phyloP scores from a whole-genome alignment of 2,113 vertebrate genomes.

The Harpagus bidentatus region DNA sequence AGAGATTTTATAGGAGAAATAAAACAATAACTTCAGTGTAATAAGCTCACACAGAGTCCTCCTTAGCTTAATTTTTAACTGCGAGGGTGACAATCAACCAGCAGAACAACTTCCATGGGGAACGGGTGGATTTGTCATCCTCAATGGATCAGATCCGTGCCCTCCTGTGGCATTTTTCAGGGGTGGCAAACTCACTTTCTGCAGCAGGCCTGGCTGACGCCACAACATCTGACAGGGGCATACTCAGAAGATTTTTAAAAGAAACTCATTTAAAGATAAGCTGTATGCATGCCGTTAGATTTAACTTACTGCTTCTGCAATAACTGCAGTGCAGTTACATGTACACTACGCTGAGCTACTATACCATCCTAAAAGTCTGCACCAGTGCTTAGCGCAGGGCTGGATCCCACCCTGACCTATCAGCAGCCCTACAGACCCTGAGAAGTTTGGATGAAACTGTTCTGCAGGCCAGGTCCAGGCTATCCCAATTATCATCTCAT shows the following conservation, averaged over 20 bases:
- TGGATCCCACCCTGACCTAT: not conserved
- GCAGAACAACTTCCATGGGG: not conserved
- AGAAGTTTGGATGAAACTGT: not conserved
- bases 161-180: not conserved
- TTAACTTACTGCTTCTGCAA: not conserved
- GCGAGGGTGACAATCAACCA: not conserved
- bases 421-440: not conserved
- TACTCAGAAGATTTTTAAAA: not conserved
- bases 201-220: not conserved
- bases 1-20: constrained; percentile 19
- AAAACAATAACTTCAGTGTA: constrained; percentile 3
- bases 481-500: not conserved
- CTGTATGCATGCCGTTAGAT: not conserved
- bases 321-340: not conserved
- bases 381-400: not conserved
- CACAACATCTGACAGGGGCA: not conserved
- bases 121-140: not conserved
- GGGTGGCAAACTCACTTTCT: not conserved
- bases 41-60: not conserved
- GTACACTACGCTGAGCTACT: not conserved
- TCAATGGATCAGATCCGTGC: fast-evolving
- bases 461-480: not conserved
- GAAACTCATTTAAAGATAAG: not conserved
- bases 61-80: constrained; percentile 32
- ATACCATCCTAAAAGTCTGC: not conserved